Conservation (phyloP, 2,888 invertebrate genomes). For the Pollenia griseotomentosa region DNA sequence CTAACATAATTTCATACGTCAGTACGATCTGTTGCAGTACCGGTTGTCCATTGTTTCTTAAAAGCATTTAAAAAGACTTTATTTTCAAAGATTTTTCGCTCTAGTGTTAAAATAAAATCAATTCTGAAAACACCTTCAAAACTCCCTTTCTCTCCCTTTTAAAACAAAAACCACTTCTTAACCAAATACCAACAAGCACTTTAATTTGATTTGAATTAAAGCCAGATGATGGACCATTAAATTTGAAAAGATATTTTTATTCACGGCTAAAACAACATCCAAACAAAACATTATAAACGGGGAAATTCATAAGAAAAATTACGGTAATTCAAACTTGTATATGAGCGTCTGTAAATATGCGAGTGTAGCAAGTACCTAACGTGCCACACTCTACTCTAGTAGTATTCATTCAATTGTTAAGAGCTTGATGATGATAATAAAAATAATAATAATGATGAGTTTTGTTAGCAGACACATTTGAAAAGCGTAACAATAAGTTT, state of each 20-base stretch:
- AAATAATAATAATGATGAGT: conserved; percentile 6
- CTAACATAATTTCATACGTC: too few relatives aligned
- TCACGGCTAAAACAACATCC: not conserved
- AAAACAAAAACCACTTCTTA: not conserved
- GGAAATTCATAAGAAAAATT: conserved; percentile 35
- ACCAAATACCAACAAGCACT: not conserved
- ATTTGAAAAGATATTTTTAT: conserved; percentile 18
- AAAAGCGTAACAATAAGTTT: conserved; percentile 61
- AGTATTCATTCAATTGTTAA: conserved; percentile 2
- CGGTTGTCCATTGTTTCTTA: too few relatives aligned
- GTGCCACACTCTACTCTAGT: not conserved
- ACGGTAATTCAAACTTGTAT: conserved; percentile 3
- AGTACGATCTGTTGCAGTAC: too few relatives aligned
- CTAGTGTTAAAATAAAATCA: too few relatives aligned
- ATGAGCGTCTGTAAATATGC: not conserved
- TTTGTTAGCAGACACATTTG: conserved; percentile 20
- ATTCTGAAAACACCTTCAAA: too few relatives aligned
- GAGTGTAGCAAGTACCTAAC: conserved; percentile 24
- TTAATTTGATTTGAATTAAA: conserved; percentile 26
- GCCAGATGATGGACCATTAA: conserved; percentile 34
- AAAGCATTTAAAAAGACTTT: too few relatives aligned
- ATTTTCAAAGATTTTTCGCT: too few relatives aligned
- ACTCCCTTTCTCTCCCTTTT: too few relatives aligned
- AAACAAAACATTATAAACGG: conserved; percentile 29
- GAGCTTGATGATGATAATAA: conserved; percentile 15